Percentiles rank a stretch among this genome's conserved stretches.
Evolutionary conservation across 2,113 vertebrate species (phyloP).

Genomic region (Lates calcarifer): DNA sequence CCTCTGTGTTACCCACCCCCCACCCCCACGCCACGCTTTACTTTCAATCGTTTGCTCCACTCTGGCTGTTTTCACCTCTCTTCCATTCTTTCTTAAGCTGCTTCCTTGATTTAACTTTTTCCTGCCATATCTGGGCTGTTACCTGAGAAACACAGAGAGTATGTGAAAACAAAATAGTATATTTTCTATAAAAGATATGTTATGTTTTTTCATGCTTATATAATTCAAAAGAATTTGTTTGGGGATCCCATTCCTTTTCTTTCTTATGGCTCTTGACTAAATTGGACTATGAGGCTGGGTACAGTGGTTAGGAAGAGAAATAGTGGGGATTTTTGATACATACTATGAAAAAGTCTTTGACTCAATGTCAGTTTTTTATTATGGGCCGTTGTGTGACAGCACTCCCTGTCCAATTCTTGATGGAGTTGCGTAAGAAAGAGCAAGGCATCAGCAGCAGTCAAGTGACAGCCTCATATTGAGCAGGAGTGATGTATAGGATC

Average conservation of each 20-base stretch:
- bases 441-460: constrained; percentile 5
- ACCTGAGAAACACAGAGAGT: not conserved
- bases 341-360: constrained; percentile 16
- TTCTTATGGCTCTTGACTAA: not conserved
- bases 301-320: not conserved
- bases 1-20: constrained; percentile 32
- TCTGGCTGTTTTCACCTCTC: constrained; percentile 47
- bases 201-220: not conserved
- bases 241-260: not conserved
- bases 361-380: constrained; percentile 13
- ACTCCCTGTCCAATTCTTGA: constrained; percentile 18
- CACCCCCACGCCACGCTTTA: too few species aligned
- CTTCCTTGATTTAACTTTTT: not conserved
- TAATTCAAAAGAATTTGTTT: not conserved
- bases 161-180: constrained; percentile 9
- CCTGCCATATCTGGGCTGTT: constrained; percentile 11
- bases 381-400: constrained; percentile 19
- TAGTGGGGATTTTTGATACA: not conserved
- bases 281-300: not conserved
- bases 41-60: constrained; percentile 33
- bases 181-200: not conserved
- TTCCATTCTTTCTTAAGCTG: constrained; percentile 29
- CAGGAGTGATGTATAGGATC: constrained; percentile 39
- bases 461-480: constrained; percentile 51
- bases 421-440: constrained; percentile 17